A percentile compares a stretch with the other conserved stretches of the same genome.
Evolutionary conservation across 2,888 invertebrate species (phyloP).

Genomic region (Rhagonycha lutea): DNA sequence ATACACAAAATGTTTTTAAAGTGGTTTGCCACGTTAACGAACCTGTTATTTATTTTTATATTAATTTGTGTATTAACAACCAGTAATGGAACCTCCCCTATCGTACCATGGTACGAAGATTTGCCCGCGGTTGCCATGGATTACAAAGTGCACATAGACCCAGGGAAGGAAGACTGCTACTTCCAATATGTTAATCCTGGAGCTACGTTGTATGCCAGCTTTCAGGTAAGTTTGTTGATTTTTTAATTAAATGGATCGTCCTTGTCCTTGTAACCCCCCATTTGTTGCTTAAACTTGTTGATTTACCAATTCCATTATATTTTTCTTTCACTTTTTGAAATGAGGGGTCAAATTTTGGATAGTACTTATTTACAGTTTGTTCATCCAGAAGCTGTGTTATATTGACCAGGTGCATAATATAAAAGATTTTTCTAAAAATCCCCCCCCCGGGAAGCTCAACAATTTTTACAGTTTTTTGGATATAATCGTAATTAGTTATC

Average conservation of each 20-base stretch:
- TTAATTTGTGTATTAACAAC: conserved; percentile 9
- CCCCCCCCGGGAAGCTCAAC: too few relatives aligned
- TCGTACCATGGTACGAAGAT: conserved; percentile 82
- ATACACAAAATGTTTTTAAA: conserved; percentile 13
- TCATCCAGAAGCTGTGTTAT: not conserved
- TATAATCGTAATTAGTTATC: too few relatives aligned
- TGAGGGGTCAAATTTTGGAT: not conserved
- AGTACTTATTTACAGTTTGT: not conserved
- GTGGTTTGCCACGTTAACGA: conserved; percentile 25
- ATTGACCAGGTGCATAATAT: too few relatives aligned
- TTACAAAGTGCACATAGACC: conserved; percentile 92
- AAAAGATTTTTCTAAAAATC: too few relatives aligned
- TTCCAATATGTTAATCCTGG: conserved; percentile 91
- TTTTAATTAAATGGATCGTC: not conserved
- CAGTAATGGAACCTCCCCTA: conserved; percentile 43
- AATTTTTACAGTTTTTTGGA: too few relatives aligned
- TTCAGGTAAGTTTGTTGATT: conserved; percentile 71
- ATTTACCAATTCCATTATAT: not conserved
- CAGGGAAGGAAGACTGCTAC: conserved; percentile 95
- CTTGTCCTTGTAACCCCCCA: not conserved
- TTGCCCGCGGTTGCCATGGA: conserved; percentile 93
- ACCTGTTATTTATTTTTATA: conserved; percentile 7
- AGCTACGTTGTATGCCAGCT: conserved; percentile 91
- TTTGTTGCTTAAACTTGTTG: not conserved
- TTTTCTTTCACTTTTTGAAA: not conserved